Conservation (phyloP, 2,797 vertebrate genomes). For the Cephalopachus bancanus region DNA sequence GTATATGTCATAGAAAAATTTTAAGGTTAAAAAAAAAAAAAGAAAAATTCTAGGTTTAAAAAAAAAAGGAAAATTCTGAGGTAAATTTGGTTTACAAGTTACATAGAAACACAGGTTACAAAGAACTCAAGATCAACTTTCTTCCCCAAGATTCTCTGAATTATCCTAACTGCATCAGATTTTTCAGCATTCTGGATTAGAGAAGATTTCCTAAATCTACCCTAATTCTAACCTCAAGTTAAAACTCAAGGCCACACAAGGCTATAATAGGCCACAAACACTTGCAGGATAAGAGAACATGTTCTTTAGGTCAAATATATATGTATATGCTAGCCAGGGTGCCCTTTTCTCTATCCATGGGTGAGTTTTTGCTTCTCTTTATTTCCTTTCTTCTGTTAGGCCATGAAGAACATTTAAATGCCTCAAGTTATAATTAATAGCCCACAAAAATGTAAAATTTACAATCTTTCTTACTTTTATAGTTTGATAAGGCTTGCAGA, state of each 20-base stretch:
- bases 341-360: not conserved
- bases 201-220: not conserved
- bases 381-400: not conserved
- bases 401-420: not conserved
- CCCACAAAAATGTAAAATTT: constrained; percentile 31
- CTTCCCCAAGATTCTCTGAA: not conserved
- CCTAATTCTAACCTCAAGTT: constrained; percentile 5
- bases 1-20: constrained; percentile 50
- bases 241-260: not conserved
- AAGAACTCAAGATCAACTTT: constrained; percentile 40
- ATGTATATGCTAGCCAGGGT: not conserved
- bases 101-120: not conserved
- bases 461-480: not conserved
- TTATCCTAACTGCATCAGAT: not conserved
- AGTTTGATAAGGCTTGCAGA: constrained; percentile 21
- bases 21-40: not conserved
- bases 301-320: not conserved
- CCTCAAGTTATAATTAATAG: constrained; percentile 6
- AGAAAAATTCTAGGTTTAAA: too few species aligned
- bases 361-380: not conserved
- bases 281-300: not conserved
- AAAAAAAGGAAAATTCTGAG: constrained; percentile 31
- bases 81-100: not conserved
- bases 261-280: not conserved
- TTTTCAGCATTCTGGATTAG: not conserved